Evolutionary conservation across 2,888 invertebrate species (phyloP).

Genomic region (Nemoura dubitans): DNA sequence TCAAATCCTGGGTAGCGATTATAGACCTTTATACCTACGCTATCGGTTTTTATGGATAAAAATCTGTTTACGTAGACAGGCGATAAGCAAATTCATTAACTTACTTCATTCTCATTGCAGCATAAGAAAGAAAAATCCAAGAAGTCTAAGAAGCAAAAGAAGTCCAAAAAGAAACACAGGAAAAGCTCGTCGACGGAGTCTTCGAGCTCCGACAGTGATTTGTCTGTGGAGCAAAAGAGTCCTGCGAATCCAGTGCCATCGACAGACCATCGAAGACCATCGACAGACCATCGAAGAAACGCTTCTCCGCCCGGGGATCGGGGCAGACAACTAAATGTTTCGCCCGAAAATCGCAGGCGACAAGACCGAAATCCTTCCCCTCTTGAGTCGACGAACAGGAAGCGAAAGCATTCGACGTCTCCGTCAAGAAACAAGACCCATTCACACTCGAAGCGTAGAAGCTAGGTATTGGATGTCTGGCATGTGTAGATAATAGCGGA

Average conservation of each 20-base stretch:
- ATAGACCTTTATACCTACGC: no score
- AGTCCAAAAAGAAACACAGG: conserved; percentile 53
- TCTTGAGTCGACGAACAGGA: conserved; percentile 55
- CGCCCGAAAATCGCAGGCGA: conserved; percentile 43
- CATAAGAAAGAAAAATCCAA: conserved; percentile 56
- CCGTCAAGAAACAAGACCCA: background rate
- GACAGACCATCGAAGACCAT: no score
- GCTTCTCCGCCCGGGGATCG: conserved; percentile 36
- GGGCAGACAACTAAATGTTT: background rate
- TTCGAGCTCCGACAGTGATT: conserved; percentile 50
- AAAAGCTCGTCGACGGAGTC: conserved; percentile 53
- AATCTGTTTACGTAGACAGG: no score
- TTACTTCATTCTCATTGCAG: conserved; percentile 37
- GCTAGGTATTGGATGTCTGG: background rate
- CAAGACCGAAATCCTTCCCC: conserved; percentile 29
- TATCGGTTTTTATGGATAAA: no score
- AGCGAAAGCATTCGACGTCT: conserved; percentile 57
- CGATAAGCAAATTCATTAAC: background rate
- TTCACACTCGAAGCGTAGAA: background rate
- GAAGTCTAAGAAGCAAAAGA: conserved; percentile 57
- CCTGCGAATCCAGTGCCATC: conserved; percentile 45
- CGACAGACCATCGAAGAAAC: conserved; percentile 53
- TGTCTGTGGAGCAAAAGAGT: conserved; percentile 47
- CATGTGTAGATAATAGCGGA: no score
- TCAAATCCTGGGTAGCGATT: no score